These are phyloP conservation scores for Etheostoma perlongum DNA, from an alignment of 2,797 vertebrate species.

Conservation along the genomic window DNA sequence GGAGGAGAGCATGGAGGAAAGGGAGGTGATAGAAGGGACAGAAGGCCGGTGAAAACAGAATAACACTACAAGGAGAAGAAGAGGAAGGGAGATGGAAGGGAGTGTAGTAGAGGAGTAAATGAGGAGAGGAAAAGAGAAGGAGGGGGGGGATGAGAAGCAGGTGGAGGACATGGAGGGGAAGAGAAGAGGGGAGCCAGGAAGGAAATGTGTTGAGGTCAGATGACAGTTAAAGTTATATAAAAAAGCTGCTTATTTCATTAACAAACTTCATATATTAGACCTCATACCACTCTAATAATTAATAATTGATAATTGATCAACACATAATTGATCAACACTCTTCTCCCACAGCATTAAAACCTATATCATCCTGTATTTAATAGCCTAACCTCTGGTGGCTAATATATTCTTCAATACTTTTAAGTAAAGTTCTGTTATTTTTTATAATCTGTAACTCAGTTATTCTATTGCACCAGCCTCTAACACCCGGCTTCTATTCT, in stretches of 20 bases:
- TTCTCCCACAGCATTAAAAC: not conserved
- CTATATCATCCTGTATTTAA: not conserved
- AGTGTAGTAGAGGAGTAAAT: not conserved
- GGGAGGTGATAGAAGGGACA: no score
- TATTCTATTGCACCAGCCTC: not conserved
- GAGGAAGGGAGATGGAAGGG: not conserved
- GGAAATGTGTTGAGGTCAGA: not conserved
- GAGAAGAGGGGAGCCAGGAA: not conserved
- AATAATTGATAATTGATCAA: not conserved
- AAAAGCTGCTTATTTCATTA: slow-evolving; percentile 6
- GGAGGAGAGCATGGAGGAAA: not conserved
- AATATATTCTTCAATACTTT: not conserved
- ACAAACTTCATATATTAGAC: slow-evolving; percentile 8
- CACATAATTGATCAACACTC: not conserved
- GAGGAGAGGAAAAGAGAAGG: not conserved
- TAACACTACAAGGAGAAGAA: not conserved
- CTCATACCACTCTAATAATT: not conserved
- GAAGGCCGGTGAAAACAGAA: not conserved
- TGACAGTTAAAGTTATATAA: not conserved
- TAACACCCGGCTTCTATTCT: slow-evolving; percentile 3
- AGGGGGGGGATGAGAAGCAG: not conserved
- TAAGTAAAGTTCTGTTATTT: not conserved
- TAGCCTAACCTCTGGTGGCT: slow-evolving; percentile 2
- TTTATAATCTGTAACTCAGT: not conserved
- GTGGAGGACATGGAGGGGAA: not conserved